Evolutionary conservation across 2,113 vertebrate genomes (phyloP).

Genomic region (Cyprinodon brontotheroides): DNA sequence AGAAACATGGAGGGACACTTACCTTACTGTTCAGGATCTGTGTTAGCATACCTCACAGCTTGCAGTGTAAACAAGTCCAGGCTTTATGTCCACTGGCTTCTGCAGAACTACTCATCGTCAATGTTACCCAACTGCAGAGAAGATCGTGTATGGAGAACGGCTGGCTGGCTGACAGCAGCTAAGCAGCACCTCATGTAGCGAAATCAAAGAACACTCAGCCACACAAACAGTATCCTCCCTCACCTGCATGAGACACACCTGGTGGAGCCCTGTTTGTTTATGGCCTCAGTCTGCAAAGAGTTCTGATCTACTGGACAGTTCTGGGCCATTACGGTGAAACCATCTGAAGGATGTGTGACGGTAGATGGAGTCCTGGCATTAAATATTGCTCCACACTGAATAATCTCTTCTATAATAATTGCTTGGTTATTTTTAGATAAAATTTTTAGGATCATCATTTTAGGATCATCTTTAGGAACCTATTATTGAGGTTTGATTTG

Average conservation of each 20-base stretch:
- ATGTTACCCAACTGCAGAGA: conserved; percentile 97
- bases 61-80: conserved; percentile 99
- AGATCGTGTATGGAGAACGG: conserved; percentile 89
- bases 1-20: conserved; percentile 88
- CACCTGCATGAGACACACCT: conserved; percentile 20
- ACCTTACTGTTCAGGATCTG: conserved; percentile 91
- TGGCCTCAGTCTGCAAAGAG: too few relatives aligned
- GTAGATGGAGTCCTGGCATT: too few relatives aligned
- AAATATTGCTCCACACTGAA: too few relatives aligned
- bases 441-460: too few relatives aligned
- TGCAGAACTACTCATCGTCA: conserved; percentile 99
- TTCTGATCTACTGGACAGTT: too few relatives aligned
- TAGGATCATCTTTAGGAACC: too few relatives aligned
- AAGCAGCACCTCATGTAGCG: conserved; percentile 69
- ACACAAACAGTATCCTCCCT: conserved; percentile 41
- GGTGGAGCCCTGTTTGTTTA: neutral
- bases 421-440: too few relatives aligned
- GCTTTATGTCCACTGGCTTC: conserved; percentile 99
- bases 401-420: too few relatives aligned
- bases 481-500: too few relatives aligned
- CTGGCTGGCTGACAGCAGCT: conserved; percentile 78
- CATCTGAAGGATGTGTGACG: too few relatives aligned
- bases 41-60: conserved; percentile 98
- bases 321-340: too few relatives aligned
- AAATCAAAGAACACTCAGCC: conserved; percentile 64